A percentile compares a stretch with the other conserved stretches of the same genome.
Conservation (phyloP, 2,113 vertebrate species). For the Tachycineta bicolor region DNA sequence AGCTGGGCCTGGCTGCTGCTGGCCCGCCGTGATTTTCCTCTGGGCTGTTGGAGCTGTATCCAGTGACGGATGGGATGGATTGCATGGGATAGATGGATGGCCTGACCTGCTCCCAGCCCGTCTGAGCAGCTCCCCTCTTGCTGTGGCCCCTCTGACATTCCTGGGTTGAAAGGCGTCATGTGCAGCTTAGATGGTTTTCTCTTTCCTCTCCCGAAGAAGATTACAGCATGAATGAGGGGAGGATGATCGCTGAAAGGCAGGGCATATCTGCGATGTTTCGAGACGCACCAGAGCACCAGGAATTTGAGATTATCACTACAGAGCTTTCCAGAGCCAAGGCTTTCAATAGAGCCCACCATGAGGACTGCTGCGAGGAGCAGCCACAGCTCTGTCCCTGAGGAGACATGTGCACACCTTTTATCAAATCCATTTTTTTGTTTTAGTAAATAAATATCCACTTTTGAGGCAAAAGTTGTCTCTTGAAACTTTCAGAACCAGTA, state of each 20-base stretch:
- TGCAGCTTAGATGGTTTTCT: neutral
- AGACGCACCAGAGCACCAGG: neutral
- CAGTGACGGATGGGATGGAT: neutral
- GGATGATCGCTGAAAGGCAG: neutral
- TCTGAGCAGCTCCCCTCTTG: neutral
- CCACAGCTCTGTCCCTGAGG: neutral
- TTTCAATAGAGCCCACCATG: neutral
- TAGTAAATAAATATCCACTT: neutral
- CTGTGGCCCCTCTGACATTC: neutral
- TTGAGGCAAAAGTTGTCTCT: neutral
- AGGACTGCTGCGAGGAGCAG: neutral
- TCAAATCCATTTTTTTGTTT: neutral
- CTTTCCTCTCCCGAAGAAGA: neutral
- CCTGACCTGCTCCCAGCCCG: neutral
- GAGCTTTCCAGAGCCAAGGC: neutral
- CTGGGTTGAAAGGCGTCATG: neutral
- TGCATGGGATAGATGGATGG: neutral
- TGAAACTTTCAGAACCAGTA: neutral
- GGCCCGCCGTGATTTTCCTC: neutral
- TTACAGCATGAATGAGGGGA: neutral
- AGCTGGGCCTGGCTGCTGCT: neutral
- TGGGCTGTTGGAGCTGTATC: neutral
- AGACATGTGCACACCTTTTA: neutral
- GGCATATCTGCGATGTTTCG: neutral
- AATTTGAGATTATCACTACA: neutral